These are phyloP conservation scores for Albula glossodonta DNA, from an alignment of 2,113 vertebrate species.

Conservation along the genomic window DNA sequence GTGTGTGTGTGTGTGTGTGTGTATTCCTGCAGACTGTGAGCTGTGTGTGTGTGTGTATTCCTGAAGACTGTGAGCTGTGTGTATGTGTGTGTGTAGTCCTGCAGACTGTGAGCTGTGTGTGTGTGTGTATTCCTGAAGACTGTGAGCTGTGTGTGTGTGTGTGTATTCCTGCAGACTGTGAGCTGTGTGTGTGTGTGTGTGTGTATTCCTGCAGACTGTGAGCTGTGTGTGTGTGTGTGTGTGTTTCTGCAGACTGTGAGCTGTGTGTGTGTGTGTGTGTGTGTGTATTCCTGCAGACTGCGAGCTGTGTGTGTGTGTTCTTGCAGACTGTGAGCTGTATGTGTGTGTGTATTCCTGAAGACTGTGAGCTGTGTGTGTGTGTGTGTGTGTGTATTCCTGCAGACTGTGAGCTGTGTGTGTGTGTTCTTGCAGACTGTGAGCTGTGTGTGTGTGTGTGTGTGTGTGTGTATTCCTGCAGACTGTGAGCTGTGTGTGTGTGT, in stretches of 20 bases:
- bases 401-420: background rate
- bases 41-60: slow-evolving; percentile 34
- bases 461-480: slow-evolving; percentile 66
- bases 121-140: background rate
- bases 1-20: too few species aligned
- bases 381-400: too few species aligned
- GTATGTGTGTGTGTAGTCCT: background rate
- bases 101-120: too few species aligned
- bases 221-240: background rate
- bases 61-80: slow-evolving; percentile 34
- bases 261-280: background rate
- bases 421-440: background rate
- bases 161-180: too few species aligned
- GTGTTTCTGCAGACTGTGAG: background rate
- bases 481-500: too few species aligned
- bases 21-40: slow-evolving; percentile 76
- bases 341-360: too few species aligned
- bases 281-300: background rate
- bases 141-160: background rate
- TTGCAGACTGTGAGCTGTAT: background rate
- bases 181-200: too few species aligned
- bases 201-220: background rate
- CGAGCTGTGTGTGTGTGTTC: background rate
- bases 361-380: too few species aligned
- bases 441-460: too few species aligned